Evolutionary conservation across 2,888 invertebrate genomes (phyloP).

Genomic region (Glaucopsyche alexis): DNA sequence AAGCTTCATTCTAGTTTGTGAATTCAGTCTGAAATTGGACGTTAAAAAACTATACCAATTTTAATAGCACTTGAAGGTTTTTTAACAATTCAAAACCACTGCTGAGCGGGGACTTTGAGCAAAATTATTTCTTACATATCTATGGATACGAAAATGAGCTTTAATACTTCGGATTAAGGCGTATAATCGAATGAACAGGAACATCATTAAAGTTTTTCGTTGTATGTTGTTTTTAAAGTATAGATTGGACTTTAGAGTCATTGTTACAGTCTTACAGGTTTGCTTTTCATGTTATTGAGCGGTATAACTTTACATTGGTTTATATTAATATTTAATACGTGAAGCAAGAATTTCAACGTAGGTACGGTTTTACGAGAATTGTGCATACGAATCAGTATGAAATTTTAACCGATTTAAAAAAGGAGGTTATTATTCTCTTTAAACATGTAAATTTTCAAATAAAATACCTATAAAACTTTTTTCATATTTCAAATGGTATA

Average conservation of each 20-base stretch:
- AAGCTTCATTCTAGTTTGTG: background rate
- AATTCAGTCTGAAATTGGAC: conserved; percentile 18
- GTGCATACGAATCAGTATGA: too few species aligned
- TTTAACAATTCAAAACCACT: conserved; percentile 26
- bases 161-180: background rate
- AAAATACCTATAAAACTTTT: too few species aligned
- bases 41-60: conserved; percentile 27
- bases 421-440: too few species aligned
- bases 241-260: background rate
- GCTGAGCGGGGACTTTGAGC: conserved; percentile 16
- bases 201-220: conserved; percentile 26
- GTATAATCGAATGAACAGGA: background rate
- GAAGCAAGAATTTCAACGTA: too few species aligned
- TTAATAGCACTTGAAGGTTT: conserved; percentile 28
- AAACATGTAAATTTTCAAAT: too few species aligned
- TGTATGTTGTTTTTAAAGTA: conserved; percentile 22
- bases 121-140: background rate
- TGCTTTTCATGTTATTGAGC: background rate
- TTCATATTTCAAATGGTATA: too few species aligned
- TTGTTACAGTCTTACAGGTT: background rate
- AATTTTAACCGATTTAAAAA: too few species aligned
- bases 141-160: background rate
- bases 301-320: background rate
- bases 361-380: too few species aligned
- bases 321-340: too few species aligned